A percentile compares a stretch with the other conserved stretches of the same genome.
phyloP scores from a whole-genome alignment of 2,113 vertebrate species.

The Pan troglodytes region NHGRI_mPanTro3-v2.1_pri NC_072414.2:32192001-32192500 shows the following conservation, averaged over 20 bases:
- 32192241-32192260: not conserved
- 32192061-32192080: not conserved
- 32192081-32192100: not conserved
- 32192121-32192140: not conserved
- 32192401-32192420: not conserved
- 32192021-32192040: not conserved
- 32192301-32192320: constrained; percentile 21
- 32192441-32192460: not conserved
- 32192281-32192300: not conserved
- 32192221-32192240: not conserved
- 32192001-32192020: not conserved
- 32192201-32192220: not conserved
- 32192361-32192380: not conserved
- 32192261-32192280: not conserved
- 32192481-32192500: not conserved
- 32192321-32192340: not conserved
- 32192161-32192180: not conserved
- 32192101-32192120: not conserved
- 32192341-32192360: not conserved
- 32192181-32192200: not conserved
- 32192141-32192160: not conserved
- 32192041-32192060: not conserved
- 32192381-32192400: not conserved
- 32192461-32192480: not conserved
- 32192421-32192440: not conserved